Percentiles rank a stretch among this genome's conserved stretches.
These are phyloP conservation scores for Meloidogyne hapla DNA, from an alignment of 1,140 invertebrate species.

Conservation along the genomic window DNA sequence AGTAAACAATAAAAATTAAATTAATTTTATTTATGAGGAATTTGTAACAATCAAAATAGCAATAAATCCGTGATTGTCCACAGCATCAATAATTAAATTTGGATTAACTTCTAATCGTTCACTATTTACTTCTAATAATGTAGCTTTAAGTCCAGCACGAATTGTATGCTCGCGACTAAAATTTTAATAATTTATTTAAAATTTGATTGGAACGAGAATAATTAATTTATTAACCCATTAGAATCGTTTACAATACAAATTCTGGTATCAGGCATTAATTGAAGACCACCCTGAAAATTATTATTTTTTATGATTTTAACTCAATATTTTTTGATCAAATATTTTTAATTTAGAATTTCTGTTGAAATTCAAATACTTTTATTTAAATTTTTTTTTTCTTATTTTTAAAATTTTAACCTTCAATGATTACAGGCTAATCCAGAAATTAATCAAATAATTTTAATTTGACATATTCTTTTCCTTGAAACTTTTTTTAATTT, in stretches of 20 bases:
- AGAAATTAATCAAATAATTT: too few species aligned
- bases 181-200: background rate
- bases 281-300: slow-evolving; percentile 29
- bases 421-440: too few species aligned
- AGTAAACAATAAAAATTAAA: background rate
- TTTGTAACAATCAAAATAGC: slow-evolving; percentile 26
- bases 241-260: slow-evolving; percentile 34
- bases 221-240: slow-evolving; percentile 32
- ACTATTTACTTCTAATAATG: slow-evolving; percentile 41
- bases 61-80: slow-evolving; percentile 28
- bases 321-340: too few species aligned
- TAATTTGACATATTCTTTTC: too few species aligned
- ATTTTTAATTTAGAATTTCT: too few species aligned
- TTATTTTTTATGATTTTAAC: too few species aligned
- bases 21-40: background rate
- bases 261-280: slow-evolving; percentile 30
- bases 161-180: slow-evolving; percentile 29
- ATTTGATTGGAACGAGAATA: background rate
- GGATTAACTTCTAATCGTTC: slow-evolving; percentile 24
- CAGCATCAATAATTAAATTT: slow-evolving; percentile 22
- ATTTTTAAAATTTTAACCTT: too few species aligned
- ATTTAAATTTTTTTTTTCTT: too few species aligned
- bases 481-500: too few species aligned
- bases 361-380: too few species aligned
- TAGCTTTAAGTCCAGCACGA: slow-evolving; percentile 43